Conservation (phyloP, 2,888 invertebrate genomes). For the Nycteola revayana region DNA sequence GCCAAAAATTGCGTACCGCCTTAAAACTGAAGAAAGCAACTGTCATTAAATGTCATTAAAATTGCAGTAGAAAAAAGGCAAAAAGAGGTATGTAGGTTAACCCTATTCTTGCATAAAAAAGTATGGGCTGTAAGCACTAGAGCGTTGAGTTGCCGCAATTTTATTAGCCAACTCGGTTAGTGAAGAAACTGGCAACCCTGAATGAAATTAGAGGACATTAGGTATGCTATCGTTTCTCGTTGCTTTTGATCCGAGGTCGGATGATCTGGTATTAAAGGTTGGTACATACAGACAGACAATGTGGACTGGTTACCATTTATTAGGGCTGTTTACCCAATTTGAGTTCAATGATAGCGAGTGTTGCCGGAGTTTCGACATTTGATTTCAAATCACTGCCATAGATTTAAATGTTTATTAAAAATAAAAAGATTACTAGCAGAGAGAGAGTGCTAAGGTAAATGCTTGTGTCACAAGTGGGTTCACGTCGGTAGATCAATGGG, state of each 20-base stretch:
- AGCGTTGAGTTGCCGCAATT: conserved; percentile 41
- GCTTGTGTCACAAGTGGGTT: too few species aligned
- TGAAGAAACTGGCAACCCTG: conserved; percentile 44
- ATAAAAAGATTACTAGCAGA: too few species aligned
- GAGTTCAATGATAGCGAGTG: too few species aligned
- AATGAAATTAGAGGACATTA: conserved; percentile 38
- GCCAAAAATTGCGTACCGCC: background rate
- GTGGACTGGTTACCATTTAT: too few species aligned
- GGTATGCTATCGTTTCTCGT: conserved; percentile 32
- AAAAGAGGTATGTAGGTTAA: conserved; percentile 43
- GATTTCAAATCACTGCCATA: too few species aligned
- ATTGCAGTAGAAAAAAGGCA: conserved; percentile 23
- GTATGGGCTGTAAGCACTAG: conserved; percentile 36
- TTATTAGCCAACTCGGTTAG: conserved; percentile 37
- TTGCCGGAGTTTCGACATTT: too few species aligned
- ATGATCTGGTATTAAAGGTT: conserved; percentile 4
- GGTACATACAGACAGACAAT: too few species aligned
- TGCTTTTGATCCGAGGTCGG: conserved; percentile 15
- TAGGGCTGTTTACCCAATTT: too few species aligned
- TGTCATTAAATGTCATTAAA: conserved; percentile 19
- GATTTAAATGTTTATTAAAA: too few species aligned
- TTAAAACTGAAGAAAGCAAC: conserved; percentile 3
- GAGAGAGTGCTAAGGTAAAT: too few species aligned
- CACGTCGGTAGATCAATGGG: too few species aligned
- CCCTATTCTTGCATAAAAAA: conserved; percentile 55